Evolutionary conservation across 2,888 invertebrate species (phyloP), one percentile per base, ranked within the genome.

Genomic region (Drosophila dives): DNA sequence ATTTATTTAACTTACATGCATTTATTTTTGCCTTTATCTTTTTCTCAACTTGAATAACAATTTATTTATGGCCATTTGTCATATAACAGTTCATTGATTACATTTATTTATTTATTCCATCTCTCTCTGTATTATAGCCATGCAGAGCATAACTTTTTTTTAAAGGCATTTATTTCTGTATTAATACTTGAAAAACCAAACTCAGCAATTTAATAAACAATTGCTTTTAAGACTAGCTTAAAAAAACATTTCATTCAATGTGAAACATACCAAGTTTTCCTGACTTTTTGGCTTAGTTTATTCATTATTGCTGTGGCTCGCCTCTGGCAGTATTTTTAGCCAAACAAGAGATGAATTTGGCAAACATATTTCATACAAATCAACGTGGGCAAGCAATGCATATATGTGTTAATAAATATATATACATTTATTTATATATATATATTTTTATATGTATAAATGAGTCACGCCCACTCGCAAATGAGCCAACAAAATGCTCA

Each of bases 381-480:
- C 54, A 63, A 64, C 56, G 53, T 63, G 53, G 56, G 54, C 45
- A 20, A 56, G 54, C 54, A 54, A 32, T 20, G 29, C 26, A 53
- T 64, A 34, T 23, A 23, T 8, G 7, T 45, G 23, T 20, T 42
- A 20, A 20, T 20, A 15, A 15, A 12, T 20, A 17, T 42, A 3
- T 20, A 10, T 12, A 3, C 20, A 20, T 4, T 4, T 15, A 10
- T 32, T 4, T 15, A 10, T 32, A 15, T 33, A 32, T 51, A 53
- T 48, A 3, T 33, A 15, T 4, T 29, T 29, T 1, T 29, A 15
- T 15, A 5, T 32, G 8, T 33, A 32, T 51, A 53, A 40, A 64
- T 40, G 55, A 23, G 75, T 33, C 75, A 75, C 80, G 80, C 76
- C 70, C 75, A 64, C 55, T 40, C 33, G 38, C 67, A 76, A 77